Base-by-base conservation (phyloP, 2,113 vertebrate species). In the Phocoena sinus region DNA sequence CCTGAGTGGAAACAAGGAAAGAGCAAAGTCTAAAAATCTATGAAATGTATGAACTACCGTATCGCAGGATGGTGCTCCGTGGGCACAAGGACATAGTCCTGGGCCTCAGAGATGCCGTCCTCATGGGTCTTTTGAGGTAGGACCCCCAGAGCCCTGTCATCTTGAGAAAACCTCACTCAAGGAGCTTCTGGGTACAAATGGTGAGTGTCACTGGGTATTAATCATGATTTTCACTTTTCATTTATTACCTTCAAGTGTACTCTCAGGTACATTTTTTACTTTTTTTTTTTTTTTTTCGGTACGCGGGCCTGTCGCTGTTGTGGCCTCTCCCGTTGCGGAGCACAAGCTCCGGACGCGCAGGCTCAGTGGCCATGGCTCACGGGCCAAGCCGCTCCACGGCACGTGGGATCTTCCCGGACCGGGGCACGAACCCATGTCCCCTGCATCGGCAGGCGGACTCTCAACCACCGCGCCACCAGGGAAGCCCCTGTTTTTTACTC, bases 1-100 rank as follows among this genome's bases (percentile, higher is more conserved):
- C 67, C 50, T 82, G 82, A 94, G 94, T 95, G 86, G 63, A 97
- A 94, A 93, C 92, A 88, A 73, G 95, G 84, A 95, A 91, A 31
- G 68, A 76, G 87, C 1, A 28, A 28, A 77, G 81, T 23, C 91
- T 85, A 6, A 21, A 15, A 84, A 50, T 36, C 20, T 26, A 12
- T 6, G 85, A 17, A 28, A 28, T 65, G 2, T 50, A 8, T 68
- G 87, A 87, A 23, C 83, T 13, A 1, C 26, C 18, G 5, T 11
- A 1, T 47, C 44, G 50, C 79, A 31, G 73, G 28, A 7, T 14
- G 5, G 36, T 17, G 23, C 44, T 36, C 41, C 0, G 9, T 11
- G 33, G 47, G 10, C 4, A 0, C 31, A 14, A 31, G 73, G 83
- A 14, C 36, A 18, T 13, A 1, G 20, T 2, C 25, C 26, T n/a